Evolutionary conservation across 1,140 invertebrate species (phyloP).

Genomic region (Apis dorsata): DNA sequence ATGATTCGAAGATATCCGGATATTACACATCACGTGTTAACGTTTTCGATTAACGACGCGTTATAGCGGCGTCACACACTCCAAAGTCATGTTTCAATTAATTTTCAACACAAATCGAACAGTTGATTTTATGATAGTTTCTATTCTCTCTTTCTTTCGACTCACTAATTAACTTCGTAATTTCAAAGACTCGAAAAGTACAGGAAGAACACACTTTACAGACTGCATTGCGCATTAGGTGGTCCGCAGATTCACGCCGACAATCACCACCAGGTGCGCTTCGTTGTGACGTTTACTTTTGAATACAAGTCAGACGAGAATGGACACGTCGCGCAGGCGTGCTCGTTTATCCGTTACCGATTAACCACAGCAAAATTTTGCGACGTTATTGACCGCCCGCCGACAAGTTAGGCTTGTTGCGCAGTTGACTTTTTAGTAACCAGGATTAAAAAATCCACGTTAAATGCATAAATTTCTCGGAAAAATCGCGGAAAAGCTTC

Average conservation of each 20-base stretch:
- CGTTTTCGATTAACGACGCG: background rate
- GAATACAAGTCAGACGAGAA: constrained; percentile 8
- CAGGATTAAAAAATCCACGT: background rate
- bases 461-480: background rate
- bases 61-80: background rate
- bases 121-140: background rate
- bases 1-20: background rate
- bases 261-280: constrained; percentile 1
- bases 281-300: background rate
- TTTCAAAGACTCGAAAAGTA: background rate
- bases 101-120: background rate
- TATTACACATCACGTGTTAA: background rate
- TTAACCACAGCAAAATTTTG: constrained; percentile 30
- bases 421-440: constrained; percentile 15
- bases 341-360: constrained; percentile 18
- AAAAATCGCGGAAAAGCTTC: background rate
- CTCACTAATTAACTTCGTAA: background rate
- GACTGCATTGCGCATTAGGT: background rate
- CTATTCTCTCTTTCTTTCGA: background rate
- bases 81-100: constrained; percentile 16
- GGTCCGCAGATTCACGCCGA: background rate
- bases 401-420: constrained; percentile 15
- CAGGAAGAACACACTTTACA: background rate
- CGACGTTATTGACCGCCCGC: constrained; percentile 27
- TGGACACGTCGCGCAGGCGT: background rate